Conservation (phyloP, 2,113 vertebrate species). For the Columbina picui region DNA sequence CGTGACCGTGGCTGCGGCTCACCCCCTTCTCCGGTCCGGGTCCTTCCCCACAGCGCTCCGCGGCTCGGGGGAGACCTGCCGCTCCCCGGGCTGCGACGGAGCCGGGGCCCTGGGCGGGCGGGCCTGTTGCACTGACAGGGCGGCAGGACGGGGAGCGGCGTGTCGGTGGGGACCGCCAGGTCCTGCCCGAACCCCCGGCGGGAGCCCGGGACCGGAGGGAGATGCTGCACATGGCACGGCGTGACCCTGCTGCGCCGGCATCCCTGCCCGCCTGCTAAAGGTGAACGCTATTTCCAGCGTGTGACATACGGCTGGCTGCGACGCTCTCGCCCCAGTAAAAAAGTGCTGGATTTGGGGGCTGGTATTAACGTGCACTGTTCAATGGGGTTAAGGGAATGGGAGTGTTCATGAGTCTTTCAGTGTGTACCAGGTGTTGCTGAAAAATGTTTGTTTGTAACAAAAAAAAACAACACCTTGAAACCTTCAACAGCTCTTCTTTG, state of each 20-base stretch:
- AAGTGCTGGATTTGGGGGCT: background rate
- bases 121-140: background rate
- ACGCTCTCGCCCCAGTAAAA: background rate
- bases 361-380: background rate
- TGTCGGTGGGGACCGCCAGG: too few relatives aligned
- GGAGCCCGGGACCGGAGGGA: background rate
- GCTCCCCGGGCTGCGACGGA: background rate
- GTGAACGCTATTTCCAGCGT: conserved; percentile 9
- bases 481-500: background rate
- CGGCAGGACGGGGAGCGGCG: background rate
- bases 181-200: background rate
- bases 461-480: background rate
- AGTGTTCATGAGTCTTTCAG: fast-evolving
- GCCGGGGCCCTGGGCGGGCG: background rate
- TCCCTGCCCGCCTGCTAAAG: background rate
- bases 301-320: background rate
- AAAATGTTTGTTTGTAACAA: background rate
- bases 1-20: background rate
- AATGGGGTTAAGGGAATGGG: background rate
- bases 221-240: background rate
- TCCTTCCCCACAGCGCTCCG: too few relatives aligned
- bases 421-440: background rate
- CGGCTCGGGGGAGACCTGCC: too few relatives aligned
- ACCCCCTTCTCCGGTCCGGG: too few relatives aligned
- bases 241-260: background rate